phyloP scores from a whole-genome alignment of 2,797 vertebrate species.

The Eulemur mongoz region DNA sequence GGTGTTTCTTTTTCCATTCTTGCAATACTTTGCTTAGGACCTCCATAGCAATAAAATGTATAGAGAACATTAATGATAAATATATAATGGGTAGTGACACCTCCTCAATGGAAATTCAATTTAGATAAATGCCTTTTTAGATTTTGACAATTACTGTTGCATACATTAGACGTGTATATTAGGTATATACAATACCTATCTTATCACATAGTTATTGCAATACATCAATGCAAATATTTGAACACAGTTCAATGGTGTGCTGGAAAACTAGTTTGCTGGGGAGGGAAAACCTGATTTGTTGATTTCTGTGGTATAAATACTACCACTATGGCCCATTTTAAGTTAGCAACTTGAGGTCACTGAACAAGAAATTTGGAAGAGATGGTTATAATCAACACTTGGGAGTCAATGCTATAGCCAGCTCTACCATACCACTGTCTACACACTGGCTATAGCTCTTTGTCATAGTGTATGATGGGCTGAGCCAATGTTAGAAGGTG shows the following conservation, averaged over 20 bases:
- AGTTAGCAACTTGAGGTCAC: not conserved
- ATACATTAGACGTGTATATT: not conserved
- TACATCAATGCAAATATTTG: not conserved
- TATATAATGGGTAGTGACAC: not conserved
- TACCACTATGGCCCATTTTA: not conserved
- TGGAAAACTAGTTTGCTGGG: not conserved
- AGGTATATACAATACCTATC: not conserved
- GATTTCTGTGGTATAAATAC: not conserved
- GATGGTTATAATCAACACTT: accelerated
- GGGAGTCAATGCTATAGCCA: not conserved
- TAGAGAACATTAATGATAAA: not conserved
- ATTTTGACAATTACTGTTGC: conserved; percentile 22
- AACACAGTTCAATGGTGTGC: not conserved
- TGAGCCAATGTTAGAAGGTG: not conserved
- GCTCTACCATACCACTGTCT: not conserved
- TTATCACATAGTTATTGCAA: not conserved
- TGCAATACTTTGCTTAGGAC: not conserved
- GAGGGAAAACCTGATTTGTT: not conserved
- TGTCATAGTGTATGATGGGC: not conserved
- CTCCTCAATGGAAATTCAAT: conserved; percentile 10
- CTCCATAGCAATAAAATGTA: not conserved
- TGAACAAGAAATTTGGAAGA: not conserved
- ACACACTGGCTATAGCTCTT: accelerated
- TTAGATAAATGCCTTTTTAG: not conserved
- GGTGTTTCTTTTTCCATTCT: too few species aligned